These are phyloP conservation scores for Perognathus longimembris DNA, from an alignment of 2,113 vertebrate species.

Conservation along the genomic window DNA sequence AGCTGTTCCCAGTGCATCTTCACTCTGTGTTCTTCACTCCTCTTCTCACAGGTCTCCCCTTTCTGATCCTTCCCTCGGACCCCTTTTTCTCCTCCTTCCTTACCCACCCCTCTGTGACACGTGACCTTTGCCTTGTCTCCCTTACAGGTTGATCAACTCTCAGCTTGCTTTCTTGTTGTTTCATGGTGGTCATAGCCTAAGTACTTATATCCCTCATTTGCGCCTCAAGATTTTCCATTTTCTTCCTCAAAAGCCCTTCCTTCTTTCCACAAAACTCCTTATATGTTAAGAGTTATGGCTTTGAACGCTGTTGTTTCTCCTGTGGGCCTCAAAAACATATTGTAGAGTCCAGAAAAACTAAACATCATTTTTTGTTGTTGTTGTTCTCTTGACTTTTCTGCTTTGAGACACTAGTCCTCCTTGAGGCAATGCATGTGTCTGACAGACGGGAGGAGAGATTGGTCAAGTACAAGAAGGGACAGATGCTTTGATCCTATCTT, in stretches of 20 bases:
- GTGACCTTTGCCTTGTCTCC: neutral
- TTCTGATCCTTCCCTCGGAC: neutral
- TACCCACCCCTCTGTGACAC: no score
- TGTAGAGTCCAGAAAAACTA: slow-evolving; percentile 37
- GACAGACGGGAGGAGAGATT: neutral
- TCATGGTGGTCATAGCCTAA: neutral
- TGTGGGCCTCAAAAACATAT: slow-evolving; percentile 12
- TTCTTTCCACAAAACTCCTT: neutral
- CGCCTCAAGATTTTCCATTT: neutral
- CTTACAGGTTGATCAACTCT: neutral
- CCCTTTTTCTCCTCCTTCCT: neutral
- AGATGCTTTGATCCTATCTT: neutral
- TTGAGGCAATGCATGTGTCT: neutral
- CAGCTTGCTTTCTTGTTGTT: neutral
- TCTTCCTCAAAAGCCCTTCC: slow-evolving; percentile 28
- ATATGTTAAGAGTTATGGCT: neutral
- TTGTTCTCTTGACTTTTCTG: slow-evolving; percentile 30
- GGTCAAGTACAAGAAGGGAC: neutral
- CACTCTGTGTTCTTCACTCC: neutral
- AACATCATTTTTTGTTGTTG: neutral
- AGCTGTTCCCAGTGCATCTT: neutral
- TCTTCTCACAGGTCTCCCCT: neutral
- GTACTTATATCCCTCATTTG: neutral
- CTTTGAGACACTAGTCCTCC: neutral
- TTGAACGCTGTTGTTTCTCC: slow-evolving; percentile 11